A percentile compares a stretch with the other conserved stretches of the same genome.
phyloP scores from a whole-genome alignment of 2,113 vertebrate species.

The Spheniscus mendiculus region DNA sequence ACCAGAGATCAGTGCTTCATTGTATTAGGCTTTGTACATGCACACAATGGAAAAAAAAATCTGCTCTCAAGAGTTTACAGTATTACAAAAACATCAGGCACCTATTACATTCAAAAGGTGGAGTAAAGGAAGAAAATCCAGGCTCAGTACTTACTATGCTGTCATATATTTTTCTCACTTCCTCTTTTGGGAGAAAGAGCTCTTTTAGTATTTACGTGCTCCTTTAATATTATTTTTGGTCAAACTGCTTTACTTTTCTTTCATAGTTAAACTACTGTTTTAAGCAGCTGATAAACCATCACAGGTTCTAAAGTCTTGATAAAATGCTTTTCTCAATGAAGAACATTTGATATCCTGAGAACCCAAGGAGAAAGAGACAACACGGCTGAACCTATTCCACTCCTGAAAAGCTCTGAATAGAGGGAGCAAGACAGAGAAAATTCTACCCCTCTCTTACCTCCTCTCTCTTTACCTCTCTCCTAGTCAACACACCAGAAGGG shows the following conservation, averaged over 20 bases:
- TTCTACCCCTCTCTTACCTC: not conserved
- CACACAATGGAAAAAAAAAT: not conserved
- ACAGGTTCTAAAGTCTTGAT: not conserved
- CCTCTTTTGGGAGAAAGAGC: not conserved
- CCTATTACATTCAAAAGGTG: not conserved
- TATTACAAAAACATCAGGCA: not conserved
- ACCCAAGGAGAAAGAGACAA: not conserved
- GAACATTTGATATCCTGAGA: not conserved
- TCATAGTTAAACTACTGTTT: not conserved
- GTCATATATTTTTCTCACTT: not conserved
- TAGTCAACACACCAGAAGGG: not conserved
- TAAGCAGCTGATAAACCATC: not conserved
- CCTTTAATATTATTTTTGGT: not conserved
- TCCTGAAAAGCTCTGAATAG: not conserved
- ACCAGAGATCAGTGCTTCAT: not conserved
- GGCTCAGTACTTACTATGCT: not conserved
- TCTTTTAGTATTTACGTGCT: not conserved
- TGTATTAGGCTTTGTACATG: not conserved
- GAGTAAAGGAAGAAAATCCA: not conserved
- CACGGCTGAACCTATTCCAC: rapidly evolving
- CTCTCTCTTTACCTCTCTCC: not conserved
- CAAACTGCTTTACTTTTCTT: not conserved
- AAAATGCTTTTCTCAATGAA: not conserved
- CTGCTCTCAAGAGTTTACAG: not conserved
- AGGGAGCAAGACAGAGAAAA: not conserved